Base-by-base conservation (phyloP, 2,888 invertebrate species). In the Branchellion lobata region DNA sequence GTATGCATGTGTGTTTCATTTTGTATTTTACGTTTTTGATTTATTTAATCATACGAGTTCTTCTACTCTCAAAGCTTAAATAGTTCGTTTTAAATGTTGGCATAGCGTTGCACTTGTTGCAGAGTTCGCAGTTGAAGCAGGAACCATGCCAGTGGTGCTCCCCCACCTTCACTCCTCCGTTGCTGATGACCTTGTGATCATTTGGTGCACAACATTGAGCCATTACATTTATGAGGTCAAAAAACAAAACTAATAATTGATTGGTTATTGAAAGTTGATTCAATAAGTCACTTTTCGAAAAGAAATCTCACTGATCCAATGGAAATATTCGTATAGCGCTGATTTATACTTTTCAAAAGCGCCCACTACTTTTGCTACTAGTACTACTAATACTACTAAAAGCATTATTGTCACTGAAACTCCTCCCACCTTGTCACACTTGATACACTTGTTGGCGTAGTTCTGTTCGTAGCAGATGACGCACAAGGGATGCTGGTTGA, bases 81-180 rank as follows among this genome's bases (percentile, higher is more conserved):
- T 47, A 47, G 18, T 8, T 18, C 47, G 8, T 47, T 18, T 14
- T 8, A 14, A 18, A 47, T 47, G 8, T 14, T 47, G 47, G 47
- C 47, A 14, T 47, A 47, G 18, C 47, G 8, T 51, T 18, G 14
- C 29, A 77, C 31, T 21, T 65, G 77, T 65, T 77, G 65, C 77
- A 77, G 21, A 65, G 31, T n/a, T 65, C 21, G 61, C 77, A 77
- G 53, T 31, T 36, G 77, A 77, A 77, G 53, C 77, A 77, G 24
- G 34, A 34, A 1, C 61, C 33, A 40, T 77, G 77, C 77, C 77
- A 77, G 14, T n/a, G 31, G n/a, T 31, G 27, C n/a, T 34, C 77
- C 27, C 57, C 34, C 24, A 65, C 36, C 53, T 65, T 77, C 33
- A 77, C 21, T 18, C 77, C 77, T 57, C 65, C 61, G 1, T 57